These are phyloP conservation scores for Metalampra italica DNA, from an alignment of 2,888 invertebrate genomes.

Conservation along the genomic window DNA sequence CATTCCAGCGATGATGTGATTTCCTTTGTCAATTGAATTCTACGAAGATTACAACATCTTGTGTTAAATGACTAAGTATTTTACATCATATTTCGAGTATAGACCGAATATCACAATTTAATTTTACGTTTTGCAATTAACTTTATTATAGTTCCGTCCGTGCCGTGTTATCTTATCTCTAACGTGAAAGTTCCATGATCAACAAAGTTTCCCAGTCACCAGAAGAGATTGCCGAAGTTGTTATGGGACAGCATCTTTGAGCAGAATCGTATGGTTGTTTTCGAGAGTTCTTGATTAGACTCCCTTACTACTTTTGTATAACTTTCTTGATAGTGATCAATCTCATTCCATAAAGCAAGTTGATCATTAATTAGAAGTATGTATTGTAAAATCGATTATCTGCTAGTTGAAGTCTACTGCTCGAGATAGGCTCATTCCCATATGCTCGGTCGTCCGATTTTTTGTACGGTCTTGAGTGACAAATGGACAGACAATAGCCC, in stretches of 20 bases:
- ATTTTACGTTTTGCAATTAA: too few relatives aligned
- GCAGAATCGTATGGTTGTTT: slow-evolving; percentile 22
- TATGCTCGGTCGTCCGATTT: too few relatives aligned
- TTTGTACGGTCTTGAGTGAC: too few relatives aligned
- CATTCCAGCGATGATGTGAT: slow-evolving; percentile 32
- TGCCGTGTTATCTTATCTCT: neutral
- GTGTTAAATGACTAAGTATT: neutral
- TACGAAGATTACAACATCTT: slow-evolving; percentile 45
- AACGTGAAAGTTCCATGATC: slow-evolving; percentile 21
- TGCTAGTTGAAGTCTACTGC: too few relatives aligned
- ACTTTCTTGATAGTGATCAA: neutral
- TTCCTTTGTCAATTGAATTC: slow-evolving; percentile 47
- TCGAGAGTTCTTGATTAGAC: slow-evolving; percentile 40
- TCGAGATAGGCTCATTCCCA: too few relatives aligned
- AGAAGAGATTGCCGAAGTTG: slow-evolving; percentile 43
- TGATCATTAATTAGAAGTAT: too few relatives aligned
- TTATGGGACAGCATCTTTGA: slow-evolving; percentile 26
- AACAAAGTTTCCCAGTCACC: slow-evolving; percentile 27
- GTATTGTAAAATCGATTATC: too few relatives aligned
- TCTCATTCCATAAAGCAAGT: too few relatives aligned
- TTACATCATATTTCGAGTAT: too few relatives aligned
- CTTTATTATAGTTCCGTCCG: neutral
- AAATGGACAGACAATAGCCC: too few relatives aligned
- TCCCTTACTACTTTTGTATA: slow-evolving; percentile 20
- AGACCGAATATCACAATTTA: too few relatives aligned